Conservation (phyloP, 2,888 invertebrate genomes). For the Yponomeuta cagnagella region DNA sequence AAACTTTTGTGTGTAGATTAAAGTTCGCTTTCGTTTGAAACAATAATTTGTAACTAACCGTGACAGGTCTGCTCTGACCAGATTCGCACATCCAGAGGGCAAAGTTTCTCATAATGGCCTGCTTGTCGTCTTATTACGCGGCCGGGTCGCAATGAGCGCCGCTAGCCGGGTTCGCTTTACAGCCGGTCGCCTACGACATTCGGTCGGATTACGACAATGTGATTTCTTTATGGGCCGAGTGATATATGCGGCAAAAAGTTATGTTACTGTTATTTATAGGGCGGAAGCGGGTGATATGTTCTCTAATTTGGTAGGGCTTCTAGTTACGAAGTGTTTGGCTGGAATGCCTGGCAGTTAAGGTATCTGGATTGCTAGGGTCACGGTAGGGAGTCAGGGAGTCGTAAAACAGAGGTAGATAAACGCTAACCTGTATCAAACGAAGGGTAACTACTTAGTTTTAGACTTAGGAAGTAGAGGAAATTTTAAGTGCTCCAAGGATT, state of each 20-base stretch:
- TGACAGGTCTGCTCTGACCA: background rate
- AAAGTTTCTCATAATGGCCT: constrained; percentile 41
- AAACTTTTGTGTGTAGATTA: too few relatives aligned
- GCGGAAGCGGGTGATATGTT: background rate
- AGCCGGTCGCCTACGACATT: constrained; percentile 24
- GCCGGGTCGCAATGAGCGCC: constrained; percentile 24
- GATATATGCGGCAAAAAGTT: constrained; percentile 9
- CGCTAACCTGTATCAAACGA: background rate
- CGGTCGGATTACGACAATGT: constrained; percentile 21
- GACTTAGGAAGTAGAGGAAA: too few relatives aligned
- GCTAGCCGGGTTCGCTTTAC: constrained; percentile 24
- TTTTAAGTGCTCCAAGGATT: too few relatives aligned
- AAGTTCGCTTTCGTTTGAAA: too few relatives aligned
- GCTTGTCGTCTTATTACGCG: constrained; percentile 35
- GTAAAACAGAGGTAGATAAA: too few relatives aligned
- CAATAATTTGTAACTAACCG: background rate
- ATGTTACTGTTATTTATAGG: constrained; percentile 1
- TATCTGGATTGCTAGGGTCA: background rate
- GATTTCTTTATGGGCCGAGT: constrained; percentile 18
- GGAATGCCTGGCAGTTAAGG: background rate
- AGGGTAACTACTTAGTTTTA: background rate
- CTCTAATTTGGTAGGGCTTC: background rate
- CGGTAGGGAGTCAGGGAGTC: too few relatives aligned
- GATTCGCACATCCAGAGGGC: constrained; percentile 20
- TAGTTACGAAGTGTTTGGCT: background rate